Percentiles rank a stretch among this genome's conserved stretches.
Conservation (phyloP, 2,797 vertebrate genomes). For the Rhabdophis nuchalis region DNA sequence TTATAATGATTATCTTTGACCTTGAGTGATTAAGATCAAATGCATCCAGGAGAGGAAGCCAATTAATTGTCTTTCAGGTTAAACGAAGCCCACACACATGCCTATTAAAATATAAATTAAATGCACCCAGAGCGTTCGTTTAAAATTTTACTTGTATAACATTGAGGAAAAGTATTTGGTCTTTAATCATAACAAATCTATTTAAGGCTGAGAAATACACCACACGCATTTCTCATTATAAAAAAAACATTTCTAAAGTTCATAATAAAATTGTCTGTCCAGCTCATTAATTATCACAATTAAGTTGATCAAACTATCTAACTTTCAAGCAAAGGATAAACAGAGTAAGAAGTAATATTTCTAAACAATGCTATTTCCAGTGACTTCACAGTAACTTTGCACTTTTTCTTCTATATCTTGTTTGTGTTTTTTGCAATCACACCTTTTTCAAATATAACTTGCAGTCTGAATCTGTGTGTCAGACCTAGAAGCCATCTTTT, state of each 20-base stretch:
- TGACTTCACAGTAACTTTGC: not conserved
- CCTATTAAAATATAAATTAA: conserved; percentile 35
- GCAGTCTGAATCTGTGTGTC: not conserved
- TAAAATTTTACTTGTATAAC: not conserved
- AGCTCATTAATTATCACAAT: not conserved
- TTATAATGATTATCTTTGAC: conserved; percentile 28
- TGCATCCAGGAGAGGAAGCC: conserved; percentile 19
- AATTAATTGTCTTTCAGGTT: conserved; percentile 4
- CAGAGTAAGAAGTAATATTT: not conserved
- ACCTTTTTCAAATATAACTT: not conserved
- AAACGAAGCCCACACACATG: not conserved
- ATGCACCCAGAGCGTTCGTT: conserved; percentile 23
- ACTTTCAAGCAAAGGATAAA: not conserved
- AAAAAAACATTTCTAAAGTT: not conserved
- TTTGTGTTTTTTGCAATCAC: not conserved
- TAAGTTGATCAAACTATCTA: not conserved
- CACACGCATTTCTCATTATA: not conserved
- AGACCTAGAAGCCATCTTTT: no score
- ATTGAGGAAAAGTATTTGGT: not conserved
- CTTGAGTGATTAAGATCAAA: conserved; percentile 45
- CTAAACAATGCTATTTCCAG: not conserved
- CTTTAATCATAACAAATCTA: not conserved
- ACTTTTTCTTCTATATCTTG: not conserved
- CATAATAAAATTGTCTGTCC: not conserved
- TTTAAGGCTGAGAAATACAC: not conserved